A percentile compares a stretch with the other conserved stretches of the same genome.
These are phyloP conservation scores for Morinoia aosen DNA, from an alignment of 2,888 invertebrate genomes.

Conservation along the genomic window DNA sequence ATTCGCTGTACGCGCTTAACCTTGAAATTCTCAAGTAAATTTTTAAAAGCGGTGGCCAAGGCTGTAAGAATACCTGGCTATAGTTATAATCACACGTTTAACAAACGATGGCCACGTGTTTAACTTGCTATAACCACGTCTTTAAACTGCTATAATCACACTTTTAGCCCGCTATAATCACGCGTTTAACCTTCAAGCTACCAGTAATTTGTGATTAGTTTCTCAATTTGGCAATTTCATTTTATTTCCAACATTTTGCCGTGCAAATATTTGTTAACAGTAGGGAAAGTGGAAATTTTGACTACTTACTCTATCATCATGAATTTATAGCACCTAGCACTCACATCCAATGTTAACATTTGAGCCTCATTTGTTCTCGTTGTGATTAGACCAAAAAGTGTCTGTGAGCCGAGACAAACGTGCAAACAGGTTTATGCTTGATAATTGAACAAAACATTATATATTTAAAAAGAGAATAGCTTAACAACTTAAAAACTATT, in stretches of 20 bases:
- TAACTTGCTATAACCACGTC: too few species aligned
- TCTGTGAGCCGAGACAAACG: not conserved
- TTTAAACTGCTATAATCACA: too few species aligned
- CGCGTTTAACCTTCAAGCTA: not conserved
- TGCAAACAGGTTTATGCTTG: not conserved
- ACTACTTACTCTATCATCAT: not conserved
- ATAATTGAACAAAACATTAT: not conserved
- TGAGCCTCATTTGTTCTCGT: not conserved
- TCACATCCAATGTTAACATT: not conserved
- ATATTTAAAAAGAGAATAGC: not conserved
- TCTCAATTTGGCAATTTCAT: not conserved
- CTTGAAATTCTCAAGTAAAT: not conserved
- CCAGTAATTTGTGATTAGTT: not conserved
- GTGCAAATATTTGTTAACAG: not conserved
- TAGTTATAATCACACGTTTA: not conserved
- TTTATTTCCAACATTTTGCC: not conserved
- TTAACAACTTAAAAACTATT: not conserved
- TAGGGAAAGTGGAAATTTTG: not conserved
- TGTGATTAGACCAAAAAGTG: not conserved
- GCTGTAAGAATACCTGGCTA: not conserved
- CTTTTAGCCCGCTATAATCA: too few species aligned
- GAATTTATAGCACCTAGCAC: not conserved
- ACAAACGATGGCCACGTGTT: not conserved
- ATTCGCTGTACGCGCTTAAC: not conserved
- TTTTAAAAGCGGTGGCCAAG: not conserved